Percentiles rank a stretch among this genome's conserved stretches.
Evolutionary conservation across 2,113 vertebrate genomes (phyloP).

Genomic region (Halcyon malimbica): DNA sequence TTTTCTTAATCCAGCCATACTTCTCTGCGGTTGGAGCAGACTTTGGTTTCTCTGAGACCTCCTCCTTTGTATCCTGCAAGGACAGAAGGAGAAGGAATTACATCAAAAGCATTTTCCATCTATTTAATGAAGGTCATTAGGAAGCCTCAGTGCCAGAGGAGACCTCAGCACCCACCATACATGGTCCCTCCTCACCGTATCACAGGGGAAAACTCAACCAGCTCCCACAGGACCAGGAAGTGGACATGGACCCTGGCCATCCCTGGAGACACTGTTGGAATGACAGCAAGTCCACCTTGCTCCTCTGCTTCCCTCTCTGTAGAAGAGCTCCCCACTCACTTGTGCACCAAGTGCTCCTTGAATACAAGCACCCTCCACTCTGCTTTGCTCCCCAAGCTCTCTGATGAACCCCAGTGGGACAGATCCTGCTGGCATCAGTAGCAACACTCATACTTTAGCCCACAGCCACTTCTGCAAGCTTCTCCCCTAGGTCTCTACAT

Average conservation of each 20-base stretch:
- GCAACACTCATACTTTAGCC: neutral
- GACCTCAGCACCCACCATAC: neutral
- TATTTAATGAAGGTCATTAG: neutral
- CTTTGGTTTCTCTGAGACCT: slow-evolving; percentile 72
- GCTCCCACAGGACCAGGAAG: neutral
- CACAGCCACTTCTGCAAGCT: neutral
- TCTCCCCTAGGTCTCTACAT: neutral
- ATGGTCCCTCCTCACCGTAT: neutral
- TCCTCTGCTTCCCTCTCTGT: neutral
- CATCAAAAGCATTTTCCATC: neutral
- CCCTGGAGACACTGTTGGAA: neutral
- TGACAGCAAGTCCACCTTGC: neutral
- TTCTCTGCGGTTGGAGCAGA: slow-evolving; percentile 76
- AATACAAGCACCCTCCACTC: neutral
- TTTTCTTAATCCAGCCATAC: slow-evolving; percentile 94
- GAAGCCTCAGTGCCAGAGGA: neutral
- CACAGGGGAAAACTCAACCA: neutral
- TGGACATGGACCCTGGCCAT: neutral
- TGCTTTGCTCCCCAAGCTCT: neutral
- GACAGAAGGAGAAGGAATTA: neutral
- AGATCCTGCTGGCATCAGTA: neutral
- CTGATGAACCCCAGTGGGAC: neutral
- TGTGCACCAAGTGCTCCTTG: neutral
- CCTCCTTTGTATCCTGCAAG: slow-evolving; percentile 79
- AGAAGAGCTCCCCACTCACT: neutral